Evolutionary conservation across 2,113 vertebrate species (phyloP).

Genomic region (Coturnix japonica): DNA sequence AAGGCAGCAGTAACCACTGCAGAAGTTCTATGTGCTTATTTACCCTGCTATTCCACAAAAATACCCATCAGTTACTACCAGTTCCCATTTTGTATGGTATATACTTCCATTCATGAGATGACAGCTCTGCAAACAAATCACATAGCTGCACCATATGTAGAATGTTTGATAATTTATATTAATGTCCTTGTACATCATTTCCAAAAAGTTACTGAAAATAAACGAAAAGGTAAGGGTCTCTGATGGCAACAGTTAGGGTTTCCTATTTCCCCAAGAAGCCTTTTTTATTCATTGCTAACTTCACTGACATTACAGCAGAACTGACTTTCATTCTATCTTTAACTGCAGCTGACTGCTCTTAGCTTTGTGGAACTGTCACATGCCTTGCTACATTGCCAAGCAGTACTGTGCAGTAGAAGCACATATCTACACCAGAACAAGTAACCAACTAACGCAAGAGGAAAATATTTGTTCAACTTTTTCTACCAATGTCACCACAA

Average conservation of each 20-base stretch:
- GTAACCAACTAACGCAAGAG: background rate
- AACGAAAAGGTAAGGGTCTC: background rate
- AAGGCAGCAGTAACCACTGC: slow-evolving; percentile 45
- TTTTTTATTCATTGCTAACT: background rate
- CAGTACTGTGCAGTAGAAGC: background rate
- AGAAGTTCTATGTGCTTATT: slow-evolving; percentile 37
- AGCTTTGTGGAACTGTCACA: background rate
- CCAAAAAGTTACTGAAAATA: background rate
- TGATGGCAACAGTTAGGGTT: background rate
- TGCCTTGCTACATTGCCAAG: background rate
- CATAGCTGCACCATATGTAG: background rate
- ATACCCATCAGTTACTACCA: background rate
- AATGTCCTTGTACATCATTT: background rate
- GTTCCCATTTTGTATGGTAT: background rate
- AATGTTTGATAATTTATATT: background rate
- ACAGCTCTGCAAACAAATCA: background rate
- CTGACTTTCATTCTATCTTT: background rate
- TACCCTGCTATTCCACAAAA: slow-evolving; percentile 42
- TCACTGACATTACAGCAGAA: background rate
- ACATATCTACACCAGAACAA: background rate
- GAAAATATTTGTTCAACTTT: background rate
- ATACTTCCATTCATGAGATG: background rate
- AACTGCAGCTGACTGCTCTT: background rate
- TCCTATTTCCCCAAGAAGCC: background rate
- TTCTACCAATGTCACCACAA: background rate